A percentile compares a stretch with the other conserved stretches of the same genome.
Conservation (phyloP, 1,140 invertebrate species). For the Drosophila repleta region DNA sequence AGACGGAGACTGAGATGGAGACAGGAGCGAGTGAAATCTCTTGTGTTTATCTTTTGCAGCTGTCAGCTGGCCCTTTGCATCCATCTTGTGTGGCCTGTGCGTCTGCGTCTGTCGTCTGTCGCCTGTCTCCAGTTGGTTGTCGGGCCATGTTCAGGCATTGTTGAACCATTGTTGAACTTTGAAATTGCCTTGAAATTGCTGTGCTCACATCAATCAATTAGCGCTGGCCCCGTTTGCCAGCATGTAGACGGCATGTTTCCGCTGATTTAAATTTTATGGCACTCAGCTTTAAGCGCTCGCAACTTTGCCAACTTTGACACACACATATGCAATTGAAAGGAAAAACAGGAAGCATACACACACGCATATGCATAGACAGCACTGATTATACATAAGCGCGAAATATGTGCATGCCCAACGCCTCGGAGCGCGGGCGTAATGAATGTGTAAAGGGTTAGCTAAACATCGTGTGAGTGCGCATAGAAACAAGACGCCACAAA, state of each 20-base stretch:
- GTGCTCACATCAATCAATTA: constrained; percentile 80
- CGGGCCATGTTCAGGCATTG: constrained; percentile 21
- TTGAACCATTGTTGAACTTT: constrained; percentile 72
- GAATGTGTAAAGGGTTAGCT: constrained; percentile 77
- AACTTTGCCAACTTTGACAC: constrained; percentile 25
- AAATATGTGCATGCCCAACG: constrained; percentile 44
- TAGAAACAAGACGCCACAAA: constrained; percentile 30
- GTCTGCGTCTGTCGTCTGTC: constrained; percentile 24
- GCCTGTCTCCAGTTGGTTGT: constrained; percentile 10
- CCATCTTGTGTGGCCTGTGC: constrained; percentile 49
- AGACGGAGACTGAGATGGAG: constrained; percentile 1
- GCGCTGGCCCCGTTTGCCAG: constrained; percentile 37
- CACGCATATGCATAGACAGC: constrained; percentile 14
- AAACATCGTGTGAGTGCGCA: constrained; percentile 12
- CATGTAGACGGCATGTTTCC: constrained; percentile 47
- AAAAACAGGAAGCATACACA: constrained; percentile 36
- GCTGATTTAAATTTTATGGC: constrained; percentile 50
- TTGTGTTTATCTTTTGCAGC: constrained; percentile 71
- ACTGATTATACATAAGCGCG: constrained; percentile 73
- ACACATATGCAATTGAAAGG: constrained; percentile 36
- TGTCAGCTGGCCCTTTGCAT: constrained; percentile 55
- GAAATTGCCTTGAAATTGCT: constrained; percentile 79
- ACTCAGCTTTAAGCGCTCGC: constrained; percentile 41
- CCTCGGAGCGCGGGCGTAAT: constrained; percentile 68
- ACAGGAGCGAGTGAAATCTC: constrained; percentile 21